Percentiles rank a stretch among this genome's conserved stretches.
phyloP scores from a whole-genome alignment of 2,797 vertebrate species.

The Argyrosomus regius region DNA sequence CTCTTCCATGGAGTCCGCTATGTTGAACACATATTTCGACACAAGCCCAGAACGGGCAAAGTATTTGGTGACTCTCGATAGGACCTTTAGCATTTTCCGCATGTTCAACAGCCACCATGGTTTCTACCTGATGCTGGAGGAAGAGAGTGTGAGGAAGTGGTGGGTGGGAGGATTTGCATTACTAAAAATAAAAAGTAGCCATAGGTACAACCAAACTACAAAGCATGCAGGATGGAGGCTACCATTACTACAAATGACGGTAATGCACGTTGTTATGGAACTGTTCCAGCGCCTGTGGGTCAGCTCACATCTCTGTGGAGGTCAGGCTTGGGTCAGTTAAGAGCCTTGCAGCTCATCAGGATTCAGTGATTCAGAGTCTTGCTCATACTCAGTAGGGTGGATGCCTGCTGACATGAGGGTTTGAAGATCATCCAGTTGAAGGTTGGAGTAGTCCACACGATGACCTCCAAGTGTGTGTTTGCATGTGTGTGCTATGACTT shows the following conservation, averaged over 20 bases:
- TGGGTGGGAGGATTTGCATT: not conserved
- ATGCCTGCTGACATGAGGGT: slow-evolving; percentile 62
- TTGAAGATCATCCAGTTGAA: slow-evolving; percentile 47
- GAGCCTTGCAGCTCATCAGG: slow-evolving; percentile 59
- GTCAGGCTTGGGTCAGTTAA: slow-evolving; percentile 50
- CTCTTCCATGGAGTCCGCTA: no score
- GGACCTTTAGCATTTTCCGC: no score
- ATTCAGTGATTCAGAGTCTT: slow-evolving; percentile 68
- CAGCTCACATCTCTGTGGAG: slow-evolving; percentile 54
- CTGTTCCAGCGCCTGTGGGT: slow-evolving; percentile 45
- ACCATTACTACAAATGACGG: not conserved
- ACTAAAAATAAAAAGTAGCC: not conserved
- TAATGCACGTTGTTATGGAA: slow-evolving; percentile 22
- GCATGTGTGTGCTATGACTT: not conserved
- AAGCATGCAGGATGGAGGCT: not conserved
- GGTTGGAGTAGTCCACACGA: slow-evolving; percentile 1
- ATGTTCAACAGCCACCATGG: no score
- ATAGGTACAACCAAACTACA: not conserved
- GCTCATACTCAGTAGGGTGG: slow-evolving; percentile 59
- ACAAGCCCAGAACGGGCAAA: no score
- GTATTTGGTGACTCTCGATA: no score
- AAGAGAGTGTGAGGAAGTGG: not conserved
- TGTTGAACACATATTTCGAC: not conserved
- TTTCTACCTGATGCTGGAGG: no score
- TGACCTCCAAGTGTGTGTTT: slow-evolving; percentile 27